Evolutionary conservation across 2,113 vertebrate genomes (phyloP).

Genomic region (Phrynocephalus versicolor): DNA sequence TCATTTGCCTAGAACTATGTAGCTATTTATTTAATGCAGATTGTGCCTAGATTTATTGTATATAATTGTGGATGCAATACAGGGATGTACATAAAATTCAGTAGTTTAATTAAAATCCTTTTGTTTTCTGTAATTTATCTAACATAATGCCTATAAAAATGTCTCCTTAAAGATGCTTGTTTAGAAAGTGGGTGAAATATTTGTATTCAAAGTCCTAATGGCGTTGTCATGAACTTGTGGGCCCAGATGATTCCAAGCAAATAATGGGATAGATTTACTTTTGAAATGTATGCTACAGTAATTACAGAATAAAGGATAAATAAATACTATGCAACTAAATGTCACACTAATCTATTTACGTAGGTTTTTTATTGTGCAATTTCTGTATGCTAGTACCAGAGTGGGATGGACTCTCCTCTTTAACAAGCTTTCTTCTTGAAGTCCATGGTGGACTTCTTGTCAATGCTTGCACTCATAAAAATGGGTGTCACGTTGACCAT

Average conservation of each 20-base stretch:
- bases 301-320: neutral
- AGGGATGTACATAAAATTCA: constrained; percentile 12
- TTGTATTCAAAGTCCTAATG: neutral
- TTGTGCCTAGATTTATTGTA: neutral
- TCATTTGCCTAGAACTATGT: constrained; percentile 17
- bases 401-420: neutral
- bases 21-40: neutral
- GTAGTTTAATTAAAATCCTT: neutral
- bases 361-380: neutral
- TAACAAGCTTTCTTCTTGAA: too few relatives aligned
- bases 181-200: neutral
- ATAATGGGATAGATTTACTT: neutral
- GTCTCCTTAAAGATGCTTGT: constrained; percentile 10
- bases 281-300: neutral
- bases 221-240: neutral
- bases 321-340: too few relatives aligned
- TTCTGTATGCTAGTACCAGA: neutral
- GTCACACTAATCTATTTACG: neutral
- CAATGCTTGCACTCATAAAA: too few relatives aligned
- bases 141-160: neutral
- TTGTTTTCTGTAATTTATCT: neutral
- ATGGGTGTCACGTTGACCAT: too few relatives aligned
- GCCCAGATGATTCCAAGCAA: constrained; percentile 4
- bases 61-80: too few relatives aligned
- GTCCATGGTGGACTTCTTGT: too few relatives aligned